Conservation (phyloP, 2,797 vertebrate species). For the Lutjanus campechanus region DNA sequence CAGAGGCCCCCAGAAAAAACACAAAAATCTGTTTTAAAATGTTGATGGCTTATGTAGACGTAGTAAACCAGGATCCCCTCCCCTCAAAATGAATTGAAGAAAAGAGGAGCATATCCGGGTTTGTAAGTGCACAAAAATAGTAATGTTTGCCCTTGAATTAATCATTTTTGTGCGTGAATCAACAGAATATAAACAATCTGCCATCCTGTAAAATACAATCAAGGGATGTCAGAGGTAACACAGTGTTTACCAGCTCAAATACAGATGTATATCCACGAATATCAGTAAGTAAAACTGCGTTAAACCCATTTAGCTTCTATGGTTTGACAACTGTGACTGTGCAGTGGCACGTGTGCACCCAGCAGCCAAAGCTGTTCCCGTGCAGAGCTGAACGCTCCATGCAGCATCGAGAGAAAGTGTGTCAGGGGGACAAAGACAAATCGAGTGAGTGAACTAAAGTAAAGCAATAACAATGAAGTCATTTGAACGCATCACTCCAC, state of each 20-base stretch:
- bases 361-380: neutral
- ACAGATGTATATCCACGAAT: neutral
- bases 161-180: neutral
- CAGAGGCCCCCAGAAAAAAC: too few relatives aligned
- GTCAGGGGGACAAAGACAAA: neutral
- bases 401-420: neutral
- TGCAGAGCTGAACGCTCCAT: neutral
- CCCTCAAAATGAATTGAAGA: conserved; percentile 14
- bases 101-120: conserved; percentile 1
- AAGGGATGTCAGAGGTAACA: neutral
- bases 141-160: neutral
- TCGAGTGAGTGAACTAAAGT: neutral
- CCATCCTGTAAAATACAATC: neutral
- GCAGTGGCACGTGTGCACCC: neutral
- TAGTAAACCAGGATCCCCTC: neutral
- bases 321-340: neutral
- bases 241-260: neutral
- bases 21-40: too few relatives aligned
- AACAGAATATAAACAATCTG: neutral
- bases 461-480: neutral
- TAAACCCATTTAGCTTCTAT: neutral
- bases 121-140: neutral
- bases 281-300: neutral
- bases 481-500: neutral
- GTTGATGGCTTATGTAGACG: too few relatives aligned